A percentile compares a stretch with the other conserved stretches of the same genome.
Conservation (phyloP, 2,888 invertebrate genomes). For the Cerastis rubricosa region DNA sequence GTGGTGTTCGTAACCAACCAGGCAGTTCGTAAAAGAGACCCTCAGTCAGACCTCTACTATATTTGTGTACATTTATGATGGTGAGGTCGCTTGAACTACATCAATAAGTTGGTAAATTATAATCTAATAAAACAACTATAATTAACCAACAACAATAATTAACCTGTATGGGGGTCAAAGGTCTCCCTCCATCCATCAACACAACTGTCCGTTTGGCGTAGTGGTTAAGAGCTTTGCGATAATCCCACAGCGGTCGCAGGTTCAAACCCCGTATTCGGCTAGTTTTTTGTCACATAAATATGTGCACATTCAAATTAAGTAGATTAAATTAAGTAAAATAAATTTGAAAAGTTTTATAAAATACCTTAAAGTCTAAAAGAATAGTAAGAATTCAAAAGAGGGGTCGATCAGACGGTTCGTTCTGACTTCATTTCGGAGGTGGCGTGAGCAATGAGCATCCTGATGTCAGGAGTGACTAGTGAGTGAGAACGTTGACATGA, state of each 20-base stretch:
- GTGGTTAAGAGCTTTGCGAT: neutral
- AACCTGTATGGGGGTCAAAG: too few species aligned
- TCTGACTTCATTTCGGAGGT: conserved; percentile 2
- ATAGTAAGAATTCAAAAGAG: neutral
- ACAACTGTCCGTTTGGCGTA: neutral
- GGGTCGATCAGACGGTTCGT: neutral
- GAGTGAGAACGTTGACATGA: neutral
- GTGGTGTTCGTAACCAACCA: too few species aligned
- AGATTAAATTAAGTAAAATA: neutral
- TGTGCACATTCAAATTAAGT: neutral
- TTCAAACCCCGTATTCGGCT: neutral
- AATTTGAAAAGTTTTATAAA: too few species aligned
- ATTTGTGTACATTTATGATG: too few species aligned
- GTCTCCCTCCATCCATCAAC: neutral
- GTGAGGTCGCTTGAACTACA: too few species aligned
- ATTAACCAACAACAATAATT: too few species aligned
- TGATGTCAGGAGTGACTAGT: neutral
- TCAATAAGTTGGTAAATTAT: too few species aligned
- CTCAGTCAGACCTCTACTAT: too few species aligned
- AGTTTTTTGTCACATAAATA: neutral
- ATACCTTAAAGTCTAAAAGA: neutral
- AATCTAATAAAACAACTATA: too few species aligned
- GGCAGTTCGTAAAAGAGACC: too few species aligned
- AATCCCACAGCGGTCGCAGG: neutral
- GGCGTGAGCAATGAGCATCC: neutral